Evolutionary conservation across 2,797 vertebrate genomes (phyloP), one percentile per base, ranked within the genome.

Genomic region (Melanotaenia pygmaea): DNA sequence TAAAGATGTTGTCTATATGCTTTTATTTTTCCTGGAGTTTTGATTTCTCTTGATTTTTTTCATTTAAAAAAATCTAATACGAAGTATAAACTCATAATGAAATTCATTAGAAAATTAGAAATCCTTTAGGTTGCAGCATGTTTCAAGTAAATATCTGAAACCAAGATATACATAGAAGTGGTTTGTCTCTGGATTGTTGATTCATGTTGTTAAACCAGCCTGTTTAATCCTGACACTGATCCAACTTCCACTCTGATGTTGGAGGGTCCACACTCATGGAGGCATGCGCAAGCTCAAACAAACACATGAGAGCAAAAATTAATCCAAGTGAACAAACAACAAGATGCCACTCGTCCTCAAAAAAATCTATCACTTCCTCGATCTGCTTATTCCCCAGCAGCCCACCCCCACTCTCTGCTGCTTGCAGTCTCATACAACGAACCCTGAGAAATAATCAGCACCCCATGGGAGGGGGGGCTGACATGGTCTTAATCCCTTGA

Each of bases 301-400:
- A 58, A 61, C 58, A 1, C 59, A 37, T 30, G 28, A 30, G 18
- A 47, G 10, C 14, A 32, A 50, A 75, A 66, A 73, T 74, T 37
- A 83, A 83, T 62, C 77, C 59, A 72, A 81, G 73, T 66, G 47
- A 82, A 62, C 38, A n/a, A 51, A 57, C 32, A 71, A 70, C 32
- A 71, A 70, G 64, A 66, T 38, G 47, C 11, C 0, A 30, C 72
- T 71, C 38, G 59, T 71, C 64, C 83, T 82, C 50, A 72, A 72
- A 26, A n/a, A 51, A 84, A 86, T 85, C 74, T 83, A 78, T 81
- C 68, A 47, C 30, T 72, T 76, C 75, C 75, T 85, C 58, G 8
- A 83, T 84, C 76, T 78, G 64, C 60, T 80, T 60, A 74, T 61
- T 73, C 67, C 69, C 34, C 64, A 8, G 38, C 59, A 67, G 3